phyloP scores from a whole-genome alignment of 2,888 invertebrate species.

The Nysson spinosus region DNA sequence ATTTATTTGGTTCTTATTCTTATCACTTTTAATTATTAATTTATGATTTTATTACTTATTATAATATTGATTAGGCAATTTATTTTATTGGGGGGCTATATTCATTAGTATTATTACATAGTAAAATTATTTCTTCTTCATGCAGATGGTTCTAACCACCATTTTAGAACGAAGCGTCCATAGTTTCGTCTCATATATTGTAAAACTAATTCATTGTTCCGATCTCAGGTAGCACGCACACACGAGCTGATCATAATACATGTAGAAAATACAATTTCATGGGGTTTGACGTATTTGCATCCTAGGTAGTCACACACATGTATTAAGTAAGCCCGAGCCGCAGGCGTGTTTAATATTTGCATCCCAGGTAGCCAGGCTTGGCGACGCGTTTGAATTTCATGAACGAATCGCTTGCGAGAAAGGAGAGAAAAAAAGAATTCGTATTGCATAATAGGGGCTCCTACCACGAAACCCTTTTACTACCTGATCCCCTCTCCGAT shows the following conservation, averaged over 20 bases:
- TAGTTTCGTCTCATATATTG: too few relatives aligned
- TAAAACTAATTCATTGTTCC: too few relatives aligned
- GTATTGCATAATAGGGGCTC: slow-evolving; percentile 65
- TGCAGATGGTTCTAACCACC: too few relatives aligned
- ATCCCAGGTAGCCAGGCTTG: slow-evolving; percentile 57
- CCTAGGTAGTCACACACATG: slow-evolving; percentile 53
- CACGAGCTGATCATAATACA: neutral
- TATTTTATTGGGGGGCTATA: too few relatives aligned
- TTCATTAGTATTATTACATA: too few relatives aligned
- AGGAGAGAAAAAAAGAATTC: slow-evolving; percentile 50
- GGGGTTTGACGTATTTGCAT: slow-evolving; percentile 62
- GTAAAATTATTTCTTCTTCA: too few relatives aligned
- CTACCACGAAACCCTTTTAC: slow-evolving; percentile 70
- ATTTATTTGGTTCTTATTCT: too few relatives aligned
- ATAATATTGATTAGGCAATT: too few relatives aligned
- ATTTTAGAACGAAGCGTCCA: too few relatives aligned
- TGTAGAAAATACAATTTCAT: too few relatives aligned
- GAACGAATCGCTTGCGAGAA: slow-evolving; percentile 48
- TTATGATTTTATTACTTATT: too few relatives aligned
- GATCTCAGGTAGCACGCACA: slow-evolving; percentile 7
- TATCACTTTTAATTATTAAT: too few relatives aligned
- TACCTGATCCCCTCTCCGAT: slow-evolving; percentile 73
- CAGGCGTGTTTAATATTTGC: slow-evolving; percentile 57
- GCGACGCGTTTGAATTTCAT: slow-evolving; percentile 31
- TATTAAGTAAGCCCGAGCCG: slow-evolving; percentile 23